A percentile compares a stretch with the other conserved stretches of the same genome.
phyloP scores from a whole-genome alignment of 2,888 invertebrate species.

The Orthosia cruda region DNA sequence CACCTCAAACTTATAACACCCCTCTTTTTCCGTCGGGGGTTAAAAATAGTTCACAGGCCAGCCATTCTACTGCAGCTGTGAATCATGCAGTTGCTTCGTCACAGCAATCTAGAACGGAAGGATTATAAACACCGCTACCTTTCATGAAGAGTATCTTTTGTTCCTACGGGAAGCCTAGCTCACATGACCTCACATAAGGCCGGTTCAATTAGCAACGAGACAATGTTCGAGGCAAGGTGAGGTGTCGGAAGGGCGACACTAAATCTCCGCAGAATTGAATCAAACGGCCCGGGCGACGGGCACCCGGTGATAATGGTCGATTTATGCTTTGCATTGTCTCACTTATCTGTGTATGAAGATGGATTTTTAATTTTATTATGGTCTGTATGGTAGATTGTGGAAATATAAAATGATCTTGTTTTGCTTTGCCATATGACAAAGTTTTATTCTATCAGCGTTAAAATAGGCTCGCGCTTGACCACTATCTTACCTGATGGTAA shows the following conservation, averaged over 20 bases:
- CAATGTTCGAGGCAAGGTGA: constrained; percentile 60
- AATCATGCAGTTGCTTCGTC: neutral
- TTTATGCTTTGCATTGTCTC: constrained; percentile 83
- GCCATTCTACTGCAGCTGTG: neutral
- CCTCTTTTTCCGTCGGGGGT: too few relatives aligned
- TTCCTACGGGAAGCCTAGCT: neutral
- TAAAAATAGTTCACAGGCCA: too few relatives aligned
- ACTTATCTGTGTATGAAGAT: constrained; percentile 67
- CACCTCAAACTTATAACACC: too few relatives aligned
- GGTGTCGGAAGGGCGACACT: constrained; percentile 73
- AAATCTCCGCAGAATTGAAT: constrained; percentile 87
- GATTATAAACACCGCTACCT: constrained; percentile 23
- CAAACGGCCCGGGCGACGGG: constrained; percentile 85
- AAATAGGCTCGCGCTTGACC: too few relatives aligned
- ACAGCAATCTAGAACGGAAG: neutral
- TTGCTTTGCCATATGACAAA: neutral
- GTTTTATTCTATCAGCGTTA: too few relatives aligned
- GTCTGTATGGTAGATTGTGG: neutral
- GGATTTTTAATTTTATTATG: constrained; percentile 56
- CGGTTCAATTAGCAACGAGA: constrained; percentile 59
- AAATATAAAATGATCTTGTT: neutral
- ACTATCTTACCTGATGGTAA: too few relatives aligned
- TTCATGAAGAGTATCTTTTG: neutral
- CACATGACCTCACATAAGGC: constrained; percentile 37
- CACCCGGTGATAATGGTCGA: constrained; percentile 83